phyloP scores from a whole-genome alignment of 2,888 invertebrate species.

The Ganaspis brasiliensis region DNA sequence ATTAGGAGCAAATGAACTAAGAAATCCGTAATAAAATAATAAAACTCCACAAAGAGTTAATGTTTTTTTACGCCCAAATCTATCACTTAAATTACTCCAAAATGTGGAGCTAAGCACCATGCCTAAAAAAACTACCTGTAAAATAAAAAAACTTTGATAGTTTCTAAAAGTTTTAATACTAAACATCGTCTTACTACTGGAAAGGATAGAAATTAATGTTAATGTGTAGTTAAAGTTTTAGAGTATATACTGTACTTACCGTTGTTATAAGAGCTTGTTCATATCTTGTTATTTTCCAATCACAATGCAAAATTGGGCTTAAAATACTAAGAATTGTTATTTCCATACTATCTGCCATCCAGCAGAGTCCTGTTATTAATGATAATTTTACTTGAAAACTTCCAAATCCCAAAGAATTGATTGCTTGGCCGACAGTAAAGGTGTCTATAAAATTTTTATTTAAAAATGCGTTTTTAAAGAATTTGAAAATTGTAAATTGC shows the following conservation, averaged over 20 bases:
- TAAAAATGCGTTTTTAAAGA: conserved; percentile 4
- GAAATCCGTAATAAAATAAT: conserved; percentile 93
- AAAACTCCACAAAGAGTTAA: conserved; percentile 94
- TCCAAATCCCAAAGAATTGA: conserved; percentile 93
- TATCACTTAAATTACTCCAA: conserved; percentile 97
- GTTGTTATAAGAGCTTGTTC: conserved; percentile 97
- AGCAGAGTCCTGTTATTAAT: conserved; percentile 91
- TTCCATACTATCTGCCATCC: conserved; percentile 99
- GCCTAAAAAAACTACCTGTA: conserved; percentile 91
- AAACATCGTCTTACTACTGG: too few relatives aligned
- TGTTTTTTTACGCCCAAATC: conserved; percentile 96
- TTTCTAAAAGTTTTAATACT: background rate
- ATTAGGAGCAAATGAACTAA: conserved; percentile 95
- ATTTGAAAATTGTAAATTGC: background rate
- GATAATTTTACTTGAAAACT: conserved; percentile 95
- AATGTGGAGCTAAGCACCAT: conserved; percentile 99
- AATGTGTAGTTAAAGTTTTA: too few relatives aligned
- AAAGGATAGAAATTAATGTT: too few relatives aligned
- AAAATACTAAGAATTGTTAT: conserved; percentile 98
- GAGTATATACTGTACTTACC: conserved; percentile 79
- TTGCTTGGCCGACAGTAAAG: conserved; percentile 92
- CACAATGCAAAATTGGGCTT: conserved; percentile 96
- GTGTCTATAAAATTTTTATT: conserved; percentile 84
- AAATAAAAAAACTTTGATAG: conserved; percentile 48
- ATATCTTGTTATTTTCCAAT: conserved; percentile 95